Evolutionary conservation across 2,113 vertebrate species (phyloP).

Genomic region (Ochotona curzoniae): DNA sequence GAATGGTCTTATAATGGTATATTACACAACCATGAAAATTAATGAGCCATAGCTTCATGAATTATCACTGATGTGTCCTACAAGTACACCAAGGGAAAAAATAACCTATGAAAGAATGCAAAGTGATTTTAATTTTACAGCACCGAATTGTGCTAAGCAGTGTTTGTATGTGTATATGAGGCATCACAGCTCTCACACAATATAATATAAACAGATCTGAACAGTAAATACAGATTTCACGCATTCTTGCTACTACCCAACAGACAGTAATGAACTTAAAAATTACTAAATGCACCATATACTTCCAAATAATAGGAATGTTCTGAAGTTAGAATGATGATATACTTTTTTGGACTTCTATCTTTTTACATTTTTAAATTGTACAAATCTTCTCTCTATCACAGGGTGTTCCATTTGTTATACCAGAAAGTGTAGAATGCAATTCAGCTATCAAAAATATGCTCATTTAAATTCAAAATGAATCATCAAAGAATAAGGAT

Average conservation of each 20-base stretch:
- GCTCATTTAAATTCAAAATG: neutral
- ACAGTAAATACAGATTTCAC: constrained; percentile 12
- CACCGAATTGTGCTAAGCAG: neutral
- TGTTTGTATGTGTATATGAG: neutral
- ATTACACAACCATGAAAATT: neutral
- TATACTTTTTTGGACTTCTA: constrained; percentile 8
- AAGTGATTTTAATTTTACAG: neutral
- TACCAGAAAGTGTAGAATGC: neutral
- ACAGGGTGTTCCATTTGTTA: neutral
- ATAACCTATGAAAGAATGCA: neutral
- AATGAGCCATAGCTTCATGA: neutral
- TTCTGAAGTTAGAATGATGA: neutral
- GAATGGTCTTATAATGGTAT: neutral
- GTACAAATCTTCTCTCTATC: neutral
- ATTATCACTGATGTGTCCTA: neutral
- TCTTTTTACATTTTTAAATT: neutral
- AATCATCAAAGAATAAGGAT: neutral
- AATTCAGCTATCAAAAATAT: neutral
- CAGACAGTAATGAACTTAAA: neutral
- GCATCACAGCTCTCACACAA: neutral
- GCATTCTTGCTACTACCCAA: neutral
- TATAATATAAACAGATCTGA: neutral
- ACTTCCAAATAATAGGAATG: neutral
- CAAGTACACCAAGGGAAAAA: neutral
- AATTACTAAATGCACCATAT: neutral